Evolutionary conservation across 2,797 vertebrate species (phyloP), one percentile per base, ranked within the genome.

Genomic region (Pipistrellus kuhlii): DNA sequence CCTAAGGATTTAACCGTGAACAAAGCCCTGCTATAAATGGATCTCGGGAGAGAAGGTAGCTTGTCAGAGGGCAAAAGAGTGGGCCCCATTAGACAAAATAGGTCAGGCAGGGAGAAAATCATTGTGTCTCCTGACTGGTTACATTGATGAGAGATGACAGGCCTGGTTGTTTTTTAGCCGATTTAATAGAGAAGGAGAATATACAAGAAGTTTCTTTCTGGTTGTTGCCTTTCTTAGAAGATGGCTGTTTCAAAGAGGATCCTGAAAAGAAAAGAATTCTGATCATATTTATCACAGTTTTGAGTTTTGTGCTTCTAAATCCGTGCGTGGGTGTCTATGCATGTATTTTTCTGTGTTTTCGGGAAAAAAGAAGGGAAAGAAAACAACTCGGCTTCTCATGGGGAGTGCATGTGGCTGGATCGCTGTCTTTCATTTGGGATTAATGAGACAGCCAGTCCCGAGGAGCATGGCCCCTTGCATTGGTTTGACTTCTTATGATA

Each of bases 81-180:
- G 64, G 72, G 59, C 82, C 84, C 96, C 91, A 94, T 96, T 97
- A 95, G 38, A 93, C 86, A 90, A 96, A 97, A 93, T 90, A 97
- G 93, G 91, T 93, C 93, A 91, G 57, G 46, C 89, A 77, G 30
- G 15, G 64, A 97, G 88, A 90, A 89, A 95, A 81, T 68, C 59
- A 20, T 84, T 53, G 0, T 86, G 68, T 95, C 75, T 94, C 91
- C 85, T 84, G 84, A 87, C 94, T 91, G 84, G 73, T 83, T 94
- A 85, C 3, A 5, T 91, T 95, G 87, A 96, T 96, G 89, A 93
- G 94, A 93, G 94, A 94, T 95, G 94, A 96, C 94, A 95, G 93
- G 73, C 86, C 81, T 94, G 93, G 80, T 89, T 17, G 0, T 87
- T 87, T 95, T 69, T 85, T 51, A 94, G 76, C 76, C 53, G 71